Conservation (phyloP, 2,113 vertebrate species). For the Callorhinus ursinus region DNA sequence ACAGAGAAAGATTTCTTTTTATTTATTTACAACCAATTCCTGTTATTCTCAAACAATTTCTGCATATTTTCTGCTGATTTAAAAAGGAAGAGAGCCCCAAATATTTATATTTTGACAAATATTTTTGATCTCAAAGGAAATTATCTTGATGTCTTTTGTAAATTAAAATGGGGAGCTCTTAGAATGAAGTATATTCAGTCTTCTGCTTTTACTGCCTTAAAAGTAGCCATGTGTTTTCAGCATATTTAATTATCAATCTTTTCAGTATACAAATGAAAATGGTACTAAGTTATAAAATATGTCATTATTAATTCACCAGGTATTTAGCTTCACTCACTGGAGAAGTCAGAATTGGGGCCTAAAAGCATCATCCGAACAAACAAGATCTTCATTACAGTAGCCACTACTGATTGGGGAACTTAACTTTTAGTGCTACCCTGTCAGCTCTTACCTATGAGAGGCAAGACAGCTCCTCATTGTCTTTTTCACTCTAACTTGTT, state of each 20-base stretch:
- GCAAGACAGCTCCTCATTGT: not conserved
- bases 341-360: not conserved
- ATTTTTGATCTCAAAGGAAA: not conserved
- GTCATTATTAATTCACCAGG: not conserved
- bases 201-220: not conserved
- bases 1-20: not conserved
- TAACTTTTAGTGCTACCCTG: not conserved
- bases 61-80: not conserved
- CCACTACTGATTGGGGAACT: not conserved
- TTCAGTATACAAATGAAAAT: not conserved
- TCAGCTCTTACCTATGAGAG: not conserved
- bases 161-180: not conserved
- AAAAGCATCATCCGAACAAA: not conserved
- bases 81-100: not conserved
- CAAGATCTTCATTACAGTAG: not conserved
- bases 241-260: not conserved
- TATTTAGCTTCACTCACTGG: not conserved
- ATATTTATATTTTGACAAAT: not conserved
- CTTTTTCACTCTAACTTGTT: not conserved
- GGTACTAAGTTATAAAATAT: not conserved
- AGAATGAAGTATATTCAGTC: not conserved
- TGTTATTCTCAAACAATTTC: not conserved
- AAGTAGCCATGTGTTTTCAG: not conserved
- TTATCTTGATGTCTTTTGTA: not conserved
- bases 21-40: not conserved